These are phyloP conservation scores for Mimas tiliae DNA, from an alignment of 2,888 invertebrate species.

Conservation along the genomic window DNA sequence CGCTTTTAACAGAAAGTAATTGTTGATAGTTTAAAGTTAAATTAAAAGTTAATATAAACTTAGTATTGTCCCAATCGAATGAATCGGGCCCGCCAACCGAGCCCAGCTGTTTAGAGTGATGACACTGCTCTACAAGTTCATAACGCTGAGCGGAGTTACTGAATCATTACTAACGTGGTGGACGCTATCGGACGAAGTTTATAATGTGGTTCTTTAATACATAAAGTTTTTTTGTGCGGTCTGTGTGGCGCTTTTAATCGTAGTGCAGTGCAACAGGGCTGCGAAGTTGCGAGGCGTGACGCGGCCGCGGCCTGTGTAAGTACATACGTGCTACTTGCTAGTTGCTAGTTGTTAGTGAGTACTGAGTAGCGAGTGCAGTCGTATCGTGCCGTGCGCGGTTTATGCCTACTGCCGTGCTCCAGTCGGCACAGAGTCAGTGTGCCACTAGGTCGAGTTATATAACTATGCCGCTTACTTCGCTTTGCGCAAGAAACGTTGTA, in stretches of 20 bases:
- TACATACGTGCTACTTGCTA: neutral
- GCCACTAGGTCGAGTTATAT: conserved; percentile 76
- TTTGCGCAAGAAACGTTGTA: conserved; percentile 69
- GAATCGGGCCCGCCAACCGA: neutral
- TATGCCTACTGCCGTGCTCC: conserved; percentile 46
- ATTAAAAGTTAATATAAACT: too few species aligned
- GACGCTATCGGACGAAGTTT: neutral
- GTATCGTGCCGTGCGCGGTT: neutral
- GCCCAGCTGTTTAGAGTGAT: conserved; percentile 3
- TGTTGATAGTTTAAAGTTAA: neutral
- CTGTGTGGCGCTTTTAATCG: neutral
- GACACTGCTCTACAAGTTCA: conserved; percentile 15
- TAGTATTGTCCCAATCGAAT: neutral
- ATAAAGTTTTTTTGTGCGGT: neutral
- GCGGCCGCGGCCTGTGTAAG: neutral
- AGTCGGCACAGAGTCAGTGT: conserved; percentile 72
- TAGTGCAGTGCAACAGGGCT: neutral
- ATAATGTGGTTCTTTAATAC: neutral
- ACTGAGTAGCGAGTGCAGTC: conserved; percentile 4
- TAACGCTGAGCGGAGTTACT: too few species aligned
- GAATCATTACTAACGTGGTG: too few species aligned
- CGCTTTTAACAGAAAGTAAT: neutral
- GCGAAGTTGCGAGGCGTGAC: neutral
- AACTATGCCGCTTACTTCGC: conserved; percentile 70
- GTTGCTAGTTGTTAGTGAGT: neutral